Base-by-base conservation (phyloP, 2,797 vertebrate genomes). In the Delichon dasypus region DNA sequence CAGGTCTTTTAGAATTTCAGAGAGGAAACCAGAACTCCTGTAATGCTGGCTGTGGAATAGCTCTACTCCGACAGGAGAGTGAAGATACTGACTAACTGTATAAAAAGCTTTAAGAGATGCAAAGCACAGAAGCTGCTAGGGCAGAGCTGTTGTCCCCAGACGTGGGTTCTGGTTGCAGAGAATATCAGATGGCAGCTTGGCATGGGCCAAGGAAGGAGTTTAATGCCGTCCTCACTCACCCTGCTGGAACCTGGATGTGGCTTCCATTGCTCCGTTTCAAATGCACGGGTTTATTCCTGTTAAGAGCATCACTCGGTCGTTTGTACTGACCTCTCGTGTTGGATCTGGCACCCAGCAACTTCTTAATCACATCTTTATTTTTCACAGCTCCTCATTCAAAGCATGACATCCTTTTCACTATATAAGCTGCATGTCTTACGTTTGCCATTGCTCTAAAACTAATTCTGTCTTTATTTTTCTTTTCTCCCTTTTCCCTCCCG, bases 391-490 rank as follows among this genome's bases (percentile, higher is more conserved):
- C 98, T 96, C 98, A 97, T 97, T 97, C 97, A 98, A 97, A 98
- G 98, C 99, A 98, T 98, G 98, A 96, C 97, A 97, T 98, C 96
- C 98, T 97, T 98, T 97, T 98, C 98, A 98, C 92, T 97, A 94
- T 98, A 98, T 98, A 98, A 98, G 98, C 98, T 98, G 99, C 99
- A 98, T 98, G 99, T 98, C 97, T 98, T 98, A 97, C 14, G 96
- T 98, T 97, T 95, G 79, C 96, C 98, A 98, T 98, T 98, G 98
- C 98, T 98, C 98, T 98, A 98, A 98, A 98, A 99, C 99, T 99
- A 99, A 99, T 98, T 98, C 98, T 99, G 98, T 99, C 98, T 99
- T 99, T 99, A 99, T 99, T 96, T 98, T 98, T 98, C 96, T 97
- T 96, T 95, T 94, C 78, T 93, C 95, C 94, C 89, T 88, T 86